Percentiles rank a stretch among this genome's conserved stretches.
Evolutionary conservation across 1,140 invertebrate genomes (phyloP).

Genomic region (Sycophaga agraensis): DNA sequence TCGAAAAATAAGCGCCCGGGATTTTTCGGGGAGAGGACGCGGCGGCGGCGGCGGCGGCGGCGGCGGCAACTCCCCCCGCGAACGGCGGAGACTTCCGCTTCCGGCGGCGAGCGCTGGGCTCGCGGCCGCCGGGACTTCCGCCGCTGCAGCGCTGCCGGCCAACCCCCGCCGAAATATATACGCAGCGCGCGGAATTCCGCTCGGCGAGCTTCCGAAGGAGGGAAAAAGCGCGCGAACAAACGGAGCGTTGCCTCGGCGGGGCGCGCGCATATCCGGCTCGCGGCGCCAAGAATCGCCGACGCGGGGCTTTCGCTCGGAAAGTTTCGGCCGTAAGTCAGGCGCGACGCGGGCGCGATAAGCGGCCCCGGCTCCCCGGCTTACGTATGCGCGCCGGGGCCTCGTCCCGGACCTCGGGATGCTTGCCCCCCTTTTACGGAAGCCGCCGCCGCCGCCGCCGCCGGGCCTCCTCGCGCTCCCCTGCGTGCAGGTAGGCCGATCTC

Average conservation of each 20-base stretch:
- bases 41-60: not conserved
- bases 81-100: constrained; percentile 13
- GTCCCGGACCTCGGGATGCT: no score
- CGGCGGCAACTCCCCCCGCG: not conserved
- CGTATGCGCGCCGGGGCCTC: not conserved
- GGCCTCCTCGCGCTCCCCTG: no score
- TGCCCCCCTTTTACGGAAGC: no score
- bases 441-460: no score
- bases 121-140: no score
- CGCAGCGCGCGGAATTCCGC: constrained; percentile 14
- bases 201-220: not conserved
- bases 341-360: no score
- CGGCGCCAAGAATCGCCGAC: not conserved
- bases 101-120: not conserved
- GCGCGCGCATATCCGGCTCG: not conserved
- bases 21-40: not conserved
- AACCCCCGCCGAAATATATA: no score
- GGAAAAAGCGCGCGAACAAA: constrained; percentile 8
- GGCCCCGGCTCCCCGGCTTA: no score
- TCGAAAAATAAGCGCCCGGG: not conserved
- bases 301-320: no score
- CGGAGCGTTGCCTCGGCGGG: constrained; percentile 25
- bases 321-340: no score
- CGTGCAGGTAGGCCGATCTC: no score
- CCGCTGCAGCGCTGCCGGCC: no score